Evolutionary conservation across 1,140 invertebrate genomes (phyloP), one percentile per base, ranked within the genome.

Genomic region (Drosophila biarmipes): DNA sequence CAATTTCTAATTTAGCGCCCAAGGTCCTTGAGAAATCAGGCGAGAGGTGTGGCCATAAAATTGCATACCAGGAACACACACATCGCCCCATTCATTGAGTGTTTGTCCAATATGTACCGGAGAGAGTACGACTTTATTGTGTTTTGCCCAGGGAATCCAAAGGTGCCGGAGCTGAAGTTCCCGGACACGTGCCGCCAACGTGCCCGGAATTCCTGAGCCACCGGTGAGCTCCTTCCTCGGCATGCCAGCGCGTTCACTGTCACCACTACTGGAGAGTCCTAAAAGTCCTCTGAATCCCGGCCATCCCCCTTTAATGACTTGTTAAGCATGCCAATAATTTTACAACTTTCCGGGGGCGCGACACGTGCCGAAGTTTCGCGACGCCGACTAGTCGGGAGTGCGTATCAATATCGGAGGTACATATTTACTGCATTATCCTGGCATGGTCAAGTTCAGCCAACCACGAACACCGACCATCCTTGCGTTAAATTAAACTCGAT

Each of bases 401-500:
- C 29, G 37, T 37, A 49, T 62, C 51, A 71, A 77, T 56, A 75
- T 51, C 35, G 52, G 34, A 42, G 52, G 24, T 42, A 49, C 38
- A 66, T 66, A 52, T 72, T 53, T 48, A 31, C 64, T 55, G 35
- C 55, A 27, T 43, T 37, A 34, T 38, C 45, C 19, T 31, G 42
- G 31, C 43, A 57, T 71, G 82, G 84, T 87, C 84, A 76, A 79
- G 84, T 76, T 87, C 79, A 87, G 56, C 51, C 73, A 76, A 78
- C 57, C 69, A 57, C 48, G 58, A 61, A 21, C 56, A 43, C 34
- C 58, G 68, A 55, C 64, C 90, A 91, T 31, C 89, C 71, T 91
- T 69, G 90, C 91, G 91, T 92, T 91, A 92, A 92, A 92, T 92
- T 92, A 92, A 91, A 89, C 75, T 89, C 80, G 8, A 31, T 73